Conservation (phyloP, 2,113 vertebrate genomes). For the Periophthalmus modestus region DNA sequence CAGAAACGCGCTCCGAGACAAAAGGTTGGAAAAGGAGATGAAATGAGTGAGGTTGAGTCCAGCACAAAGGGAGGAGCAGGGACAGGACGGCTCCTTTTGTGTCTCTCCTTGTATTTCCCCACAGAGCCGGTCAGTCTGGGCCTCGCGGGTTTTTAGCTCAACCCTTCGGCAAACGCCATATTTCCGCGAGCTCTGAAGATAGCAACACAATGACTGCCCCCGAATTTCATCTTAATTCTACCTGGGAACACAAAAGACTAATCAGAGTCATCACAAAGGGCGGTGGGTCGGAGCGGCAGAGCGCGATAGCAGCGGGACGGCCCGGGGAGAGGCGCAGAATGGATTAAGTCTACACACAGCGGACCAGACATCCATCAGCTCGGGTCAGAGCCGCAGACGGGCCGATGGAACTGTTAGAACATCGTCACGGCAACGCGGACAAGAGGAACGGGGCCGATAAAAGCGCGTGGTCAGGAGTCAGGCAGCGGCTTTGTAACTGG, state of each 20-base stretch:
- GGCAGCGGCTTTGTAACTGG: neutral
- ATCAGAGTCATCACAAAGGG: slow-evolving; percentile 78
- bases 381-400: slow-evolving; percentile 47
- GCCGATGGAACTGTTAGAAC: slow-evolving; percentile 53
- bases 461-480: slow-evolving; percentile 18
- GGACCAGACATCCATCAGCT: slow-evolving; percentile 68
- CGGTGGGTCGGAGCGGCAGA: slow-evolving; percentile 55
- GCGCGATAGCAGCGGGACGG: slow-evolving; percentile 67
- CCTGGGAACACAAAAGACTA: slow-evolving; percentile 80
- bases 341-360: slow-evolving; percentile 62
- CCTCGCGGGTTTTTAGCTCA: slow-evolving; percentile 77
- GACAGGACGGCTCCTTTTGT: slow-evolving; percentile 81
- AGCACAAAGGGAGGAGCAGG: slow-evolving; percentile 73
- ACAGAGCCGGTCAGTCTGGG: slow-evolving; percentile 69
- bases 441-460: slow-evolving; percentile 47
- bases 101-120: slow-evolving; percentile 75
- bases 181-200: slow-evolving; percentile 76
- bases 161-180: slow-evolving; percentile 73
- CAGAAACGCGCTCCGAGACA: slow-evolving; percentile 66
- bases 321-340: slow-evolving; percentile 46
- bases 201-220: slow-evolving; percentile 76
- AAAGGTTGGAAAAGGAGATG: slow-evolving; percentile 65
- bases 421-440: slow-evolving; percentile 31
- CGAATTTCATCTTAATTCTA: slow-evolving; percentile 82
- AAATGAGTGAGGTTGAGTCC: slow-evolving; percentile 74